A percentile compares a stretch with the other conserved stretches of the same genome.
These are phyloP conservation scores for Hyperopisus bebe DNA, from an alignment of 2,113 vertebrate species.

Conservation along the genomic window DNA sequence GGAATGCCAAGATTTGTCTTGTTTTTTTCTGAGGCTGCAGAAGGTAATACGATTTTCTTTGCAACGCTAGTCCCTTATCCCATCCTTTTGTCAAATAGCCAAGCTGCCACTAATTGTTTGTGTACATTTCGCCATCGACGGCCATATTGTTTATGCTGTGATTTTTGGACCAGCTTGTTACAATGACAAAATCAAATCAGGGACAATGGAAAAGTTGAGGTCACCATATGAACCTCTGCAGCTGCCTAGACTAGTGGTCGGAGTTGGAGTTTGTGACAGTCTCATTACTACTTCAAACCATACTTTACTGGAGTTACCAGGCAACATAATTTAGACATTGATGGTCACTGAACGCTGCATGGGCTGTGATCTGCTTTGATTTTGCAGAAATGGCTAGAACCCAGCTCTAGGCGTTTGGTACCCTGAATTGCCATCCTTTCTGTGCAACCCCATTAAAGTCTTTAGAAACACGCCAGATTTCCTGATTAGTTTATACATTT, in stretches of 20 bases:
- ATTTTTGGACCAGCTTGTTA: not conserved
- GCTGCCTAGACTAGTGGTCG: not conserved
- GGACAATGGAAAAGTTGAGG: not conserved
- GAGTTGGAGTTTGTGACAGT: not conserved
- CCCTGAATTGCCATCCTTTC: not conserved
- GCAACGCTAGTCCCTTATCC: not conserved
- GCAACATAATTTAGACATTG: not conserved
- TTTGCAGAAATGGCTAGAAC: not conserved
- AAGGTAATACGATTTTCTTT: not conserved
- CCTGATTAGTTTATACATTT: constrained; percentile 4
- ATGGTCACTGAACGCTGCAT: not conserved
- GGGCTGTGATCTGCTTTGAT: not conserved
- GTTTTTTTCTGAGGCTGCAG: not conserved
- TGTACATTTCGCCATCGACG: not conserved
- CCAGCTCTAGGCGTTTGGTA: not conserved
- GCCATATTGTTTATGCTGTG: not conserved
- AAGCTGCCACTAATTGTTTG: not conserved
- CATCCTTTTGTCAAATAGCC: not conserved
- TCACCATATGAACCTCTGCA: no score
- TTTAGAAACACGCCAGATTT: not conserved
- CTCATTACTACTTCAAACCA: not conserved
- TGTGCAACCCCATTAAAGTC: not conserved
- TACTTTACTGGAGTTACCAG: not conserved
- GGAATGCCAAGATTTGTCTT: not conserved
- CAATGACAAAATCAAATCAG: not conserved